Conservation (phyloP, 2,113 vertebrate species). For the Hipposideros armiger region DNA sequence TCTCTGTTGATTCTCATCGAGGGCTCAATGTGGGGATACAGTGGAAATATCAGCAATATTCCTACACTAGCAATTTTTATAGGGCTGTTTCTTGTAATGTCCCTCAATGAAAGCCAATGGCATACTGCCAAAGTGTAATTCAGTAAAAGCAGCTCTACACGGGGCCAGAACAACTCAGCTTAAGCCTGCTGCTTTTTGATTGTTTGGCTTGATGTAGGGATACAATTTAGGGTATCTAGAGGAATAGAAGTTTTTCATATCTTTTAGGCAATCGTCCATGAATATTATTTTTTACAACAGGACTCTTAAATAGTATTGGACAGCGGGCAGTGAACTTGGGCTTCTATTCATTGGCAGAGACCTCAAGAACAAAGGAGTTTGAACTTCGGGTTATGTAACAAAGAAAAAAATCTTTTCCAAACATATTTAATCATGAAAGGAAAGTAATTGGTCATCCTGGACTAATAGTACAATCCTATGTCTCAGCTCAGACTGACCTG, state of each 20-base stretch:
- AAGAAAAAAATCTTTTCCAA: slow-evolving; percentile 52
- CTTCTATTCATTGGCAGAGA: slow-evolving; percentile 56
- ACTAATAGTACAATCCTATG: not conserved
- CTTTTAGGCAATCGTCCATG: slow-evolving; percentile 66
- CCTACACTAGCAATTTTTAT: slow-evolving; percentile 62
- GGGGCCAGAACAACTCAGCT: slow-evolving; percentile 20
- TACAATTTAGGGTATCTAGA: slow-evolving; percentile 30
- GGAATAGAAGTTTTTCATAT: slow-evolving; percentile 47
- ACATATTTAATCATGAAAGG: slow-evolving; percentile 54
- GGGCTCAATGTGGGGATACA: not conserved
- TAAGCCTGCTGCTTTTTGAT: slow-evolving; percentile 48
- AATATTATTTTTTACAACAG: slow-evolving; percentile 50
- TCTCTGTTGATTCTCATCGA: slow-evolving; percentile 54
- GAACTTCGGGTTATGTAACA: slow-evolving; percentile 60
- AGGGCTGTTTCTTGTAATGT: slow-evolving; percentile 71
- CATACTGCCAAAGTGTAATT: slow-evolving; percentile 75
- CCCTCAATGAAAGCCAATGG: slow-evolving; percentile 65
- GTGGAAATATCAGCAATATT: slow-evolving; percentile 58
- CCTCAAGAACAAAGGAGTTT: slow-evolving; percentile 65
- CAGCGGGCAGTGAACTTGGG: slow-evolving; percentile 46
- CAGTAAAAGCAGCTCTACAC: slow-evolving; percentile 59
- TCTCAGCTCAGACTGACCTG: not conserved
- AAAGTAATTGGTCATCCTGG: slow-evolving; percentile 57
- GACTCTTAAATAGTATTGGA: slow-evolving; percentile 54
- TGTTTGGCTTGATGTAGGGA: slow-evolving; percentile 43